A percentile compares a stretch with the other conserved stretches of the same genome.
Evolutionary conservation across 2,888 invertebrate species (phyloP).

Genomic region (Pterobdella sp.): DNA sequence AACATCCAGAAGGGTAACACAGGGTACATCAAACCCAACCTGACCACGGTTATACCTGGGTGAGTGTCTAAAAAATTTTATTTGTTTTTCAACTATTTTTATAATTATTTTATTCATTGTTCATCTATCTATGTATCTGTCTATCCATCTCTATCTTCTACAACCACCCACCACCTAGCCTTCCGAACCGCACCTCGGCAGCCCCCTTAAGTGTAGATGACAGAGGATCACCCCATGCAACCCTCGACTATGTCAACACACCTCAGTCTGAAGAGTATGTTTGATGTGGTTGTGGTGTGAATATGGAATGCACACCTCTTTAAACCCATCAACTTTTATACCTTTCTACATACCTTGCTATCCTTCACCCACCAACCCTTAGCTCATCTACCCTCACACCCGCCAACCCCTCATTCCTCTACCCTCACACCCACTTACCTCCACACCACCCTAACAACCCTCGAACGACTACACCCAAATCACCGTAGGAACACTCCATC

Average conservation of each 20-base stretch:
- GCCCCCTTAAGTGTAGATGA: no score
- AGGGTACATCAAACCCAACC: conserved; percentile 37
- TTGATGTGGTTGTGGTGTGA: no score
- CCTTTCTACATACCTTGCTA: not conserved
- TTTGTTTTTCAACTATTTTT: not conserved
- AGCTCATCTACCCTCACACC: not conserved
- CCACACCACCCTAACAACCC: not conserved
- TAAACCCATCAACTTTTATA: not conserved
- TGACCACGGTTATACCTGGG: conserved; percentile 37
- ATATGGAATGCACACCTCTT: not conserved
- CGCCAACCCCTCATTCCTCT: not conserved
- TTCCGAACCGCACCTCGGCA: not conserved
- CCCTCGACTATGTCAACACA: no score
- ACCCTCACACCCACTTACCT: no score
- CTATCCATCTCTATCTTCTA: not conserved
- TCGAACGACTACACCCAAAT: not conserved
- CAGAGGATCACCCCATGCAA: no score
- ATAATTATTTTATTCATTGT: not conserved
- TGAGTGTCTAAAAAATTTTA: conserved; percentile 10
- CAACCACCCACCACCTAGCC: not conserved
- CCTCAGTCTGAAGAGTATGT: no score
- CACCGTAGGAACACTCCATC: not conserved
- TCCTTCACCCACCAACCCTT: not conserved
- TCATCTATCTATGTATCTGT: not conserved
- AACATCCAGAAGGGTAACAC: conserved; percentile 20